Evolutionary conservation across 2,888 invertebrate species (phyloP).

Genomic region (Pemphredon lugubris): DNA sequence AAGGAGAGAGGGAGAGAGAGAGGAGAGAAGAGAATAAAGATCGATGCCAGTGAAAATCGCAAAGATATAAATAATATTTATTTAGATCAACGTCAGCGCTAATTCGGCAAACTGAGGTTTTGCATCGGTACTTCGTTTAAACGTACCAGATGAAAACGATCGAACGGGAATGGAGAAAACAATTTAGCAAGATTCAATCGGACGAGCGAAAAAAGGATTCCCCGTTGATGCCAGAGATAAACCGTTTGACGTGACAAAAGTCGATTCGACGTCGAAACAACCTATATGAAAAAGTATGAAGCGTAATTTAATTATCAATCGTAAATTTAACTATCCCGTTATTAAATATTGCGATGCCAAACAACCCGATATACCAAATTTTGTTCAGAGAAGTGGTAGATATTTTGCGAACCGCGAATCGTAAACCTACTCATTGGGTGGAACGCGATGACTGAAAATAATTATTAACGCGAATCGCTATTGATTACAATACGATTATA

Average conservation of each 20-base stretch:
- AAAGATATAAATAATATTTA: constrained; percentile 34
- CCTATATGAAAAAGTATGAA: too few relatives aligned
- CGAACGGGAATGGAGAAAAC: constrained; percentile 10
- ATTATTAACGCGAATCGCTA: too few relatives aligned
- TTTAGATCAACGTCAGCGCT: constrained; percentile 18
- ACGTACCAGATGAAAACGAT: constrained; percentile 20
- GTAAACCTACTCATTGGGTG: too few relatives aligned
- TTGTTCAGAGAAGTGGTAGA: too few relatives aligned
- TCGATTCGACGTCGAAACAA: neutral
- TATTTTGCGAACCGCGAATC: too few relatives aligned
- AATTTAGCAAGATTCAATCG: constrained; percentile 23
- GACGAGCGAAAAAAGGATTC: neutral
- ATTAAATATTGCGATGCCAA: too few relatives aligned
- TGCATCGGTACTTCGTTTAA: constrained; percentile 10
- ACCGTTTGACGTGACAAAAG: neutral
- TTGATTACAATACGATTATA: too few relatives aligned
- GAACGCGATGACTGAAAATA: too few relatives aligned
- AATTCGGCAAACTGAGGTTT: constrained; percentile 40
- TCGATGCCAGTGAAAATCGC: constrained; percentile 24
- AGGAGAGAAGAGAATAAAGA: too few relatives aligned
- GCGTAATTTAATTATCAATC: constrained; percentile 4
- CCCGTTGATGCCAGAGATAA: neutral
- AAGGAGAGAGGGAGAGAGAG: too few relatives aligned
- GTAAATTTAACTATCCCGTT: too few relatives aligned
- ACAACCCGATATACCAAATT: neutral